A percentile compares a stretch with the other conserved stretches of the same genome.
These are phyloP conservation scores for Cryptus viduatorius DNA, from an alignment of 2,888 invertebrate genomes.

Conservation along the genomic window DNA sequence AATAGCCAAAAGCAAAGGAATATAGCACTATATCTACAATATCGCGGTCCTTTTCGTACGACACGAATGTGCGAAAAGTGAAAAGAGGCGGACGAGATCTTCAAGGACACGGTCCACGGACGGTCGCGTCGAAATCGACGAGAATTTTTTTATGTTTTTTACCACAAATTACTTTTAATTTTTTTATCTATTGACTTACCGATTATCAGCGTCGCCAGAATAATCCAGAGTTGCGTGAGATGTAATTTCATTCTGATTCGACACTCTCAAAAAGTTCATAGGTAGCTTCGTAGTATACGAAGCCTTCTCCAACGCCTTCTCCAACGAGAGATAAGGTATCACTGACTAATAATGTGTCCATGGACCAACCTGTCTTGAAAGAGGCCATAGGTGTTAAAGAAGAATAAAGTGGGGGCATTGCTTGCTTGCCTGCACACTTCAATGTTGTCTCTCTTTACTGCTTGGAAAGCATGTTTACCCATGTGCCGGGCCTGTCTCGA, in stretches of 20 bases:
- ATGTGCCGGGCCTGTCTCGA: constrained; percentile 24
- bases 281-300: constrained; percentile 57
- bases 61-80: neutral
- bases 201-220: constrained; percentile 37
- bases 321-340: constrained; percentile 73
- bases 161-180: neutral
- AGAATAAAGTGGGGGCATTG: constrained; percentile 43
- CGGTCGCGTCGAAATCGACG: neutral
- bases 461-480: constrained; percentile 38
- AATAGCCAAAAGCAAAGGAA: neutral
- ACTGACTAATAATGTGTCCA: constrained; percentile 69
- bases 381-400: constrained; percentile 59
- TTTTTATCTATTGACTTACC: constrained; percentile 51
- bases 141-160: neutral
- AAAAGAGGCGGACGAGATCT: neutral
- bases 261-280: constrained; percentile 35
- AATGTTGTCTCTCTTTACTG: constrained; percentile 60
- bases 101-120: neutral
- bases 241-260: constrained; percentile 50
- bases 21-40: neutral
- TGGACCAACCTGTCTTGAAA: constrained; percentile 67
- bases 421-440: constrained; percentile 54
- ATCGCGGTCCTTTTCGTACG: neutral
- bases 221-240: constrained; percentile 25
- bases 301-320: constrained; percentile 55